phyloP scores from a whole-genome alignment of 2,113 vertebrate genomes.

The Malaclemys terrapin region DNA sequence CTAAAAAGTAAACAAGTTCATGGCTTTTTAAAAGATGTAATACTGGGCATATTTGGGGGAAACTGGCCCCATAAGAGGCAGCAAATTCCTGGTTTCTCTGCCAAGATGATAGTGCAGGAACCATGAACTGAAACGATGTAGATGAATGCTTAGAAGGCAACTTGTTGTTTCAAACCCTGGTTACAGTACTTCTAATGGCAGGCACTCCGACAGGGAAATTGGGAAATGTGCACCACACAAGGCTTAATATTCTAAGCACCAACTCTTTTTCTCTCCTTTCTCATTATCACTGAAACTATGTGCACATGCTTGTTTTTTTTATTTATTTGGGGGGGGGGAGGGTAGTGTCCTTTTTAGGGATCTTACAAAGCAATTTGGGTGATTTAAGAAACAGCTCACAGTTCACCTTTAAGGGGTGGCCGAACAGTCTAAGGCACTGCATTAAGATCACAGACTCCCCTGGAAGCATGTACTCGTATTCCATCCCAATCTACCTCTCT shows the following conservation, averaged over 20 bases:
- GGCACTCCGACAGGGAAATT: not conserved
- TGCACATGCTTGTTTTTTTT: too few species aligned
- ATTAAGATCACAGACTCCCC: not conserved
- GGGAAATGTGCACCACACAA: not conserved
- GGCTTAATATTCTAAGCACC: not conserved
- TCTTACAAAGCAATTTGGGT: not conserved
- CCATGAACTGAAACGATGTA: not conserved
- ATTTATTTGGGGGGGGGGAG: too few species aligned
- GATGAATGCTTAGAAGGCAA: not conserved
- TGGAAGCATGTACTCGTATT: not conserved
- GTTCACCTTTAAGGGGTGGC: not conserved
- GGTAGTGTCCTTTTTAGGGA: too few species aligned
- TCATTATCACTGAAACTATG: not conserved
- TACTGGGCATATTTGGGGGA: not conserved
- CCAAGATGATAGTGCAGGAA: not conserved
- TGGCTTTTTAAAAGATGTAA: not conserved
- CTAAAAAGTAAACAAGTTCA: not conserved
- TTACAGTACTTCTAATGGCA: not conserved
- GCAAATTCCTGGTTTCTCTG: not conserved
- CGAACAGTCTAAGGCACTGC: not conserved
- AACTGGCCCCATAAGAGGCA: not conserved
- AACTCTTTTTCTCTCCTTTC: not conserved
- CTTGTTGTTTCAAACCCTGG: not conserved
- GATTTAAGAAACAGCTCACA: not conserved
- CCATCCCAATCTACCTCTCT: not conserved